These are phyloP conservation scores for Zosterops pallidus DNA, from an alignment of 2,113 vertebrate genomes.

Conservation along the genomic window DNA sequence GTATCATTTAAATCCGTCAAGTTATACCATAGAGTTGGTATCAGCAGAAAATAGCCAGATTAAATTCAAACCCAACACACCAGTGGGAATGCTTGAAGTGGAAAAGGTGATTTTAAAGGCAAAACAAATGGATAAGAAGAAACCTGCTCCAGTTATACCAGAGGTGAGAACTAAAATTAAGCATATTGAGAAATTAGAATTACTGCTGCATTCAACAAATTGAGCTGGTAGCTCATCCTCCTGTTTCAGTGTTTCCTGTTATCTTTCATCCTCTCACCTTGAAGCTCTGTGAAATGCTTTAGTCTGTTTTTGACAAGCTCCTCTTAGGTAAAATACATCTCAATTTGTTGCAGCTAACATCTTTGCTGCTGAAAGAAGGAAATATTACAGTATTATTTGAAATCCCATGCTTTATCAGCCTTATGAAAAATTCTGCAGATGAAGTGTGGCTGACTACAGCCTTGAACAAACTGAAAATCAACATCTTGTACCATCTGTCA, in stretches of 20 bases:
- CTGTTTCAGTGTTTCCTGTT: not conserved
- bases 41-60: conserved; percentile 84
- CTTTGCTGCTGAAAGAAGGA: not conserved
- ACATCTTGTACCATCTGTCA: not conserved
- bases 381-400: not conserved
- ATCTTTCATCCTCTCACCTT: not conserved
- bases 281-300: not conserved
- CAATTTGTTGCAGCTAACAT: not conserved
- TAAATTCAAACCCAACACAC: conserved; percentile 93
- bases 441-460: not conserved
- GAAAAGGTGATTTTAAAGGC: conserved; percentile 90
- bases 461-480: not conserved
- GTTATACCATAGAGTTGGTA: conserved; percentile 89
- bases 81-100: conserved; percentile 89
- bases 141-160: conserved; percentile 84
- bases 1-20: conserved; percentile 93
- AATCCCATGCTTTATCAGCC: not conserved
- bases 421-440: not conserved
- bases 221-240: not conserved
- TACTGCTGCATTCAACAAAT: not conserved
- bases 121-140: conserved; percentile 89
- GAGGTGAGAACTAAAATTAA: conserved; percentile 80
- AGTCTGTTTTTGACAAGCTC: not conserved
- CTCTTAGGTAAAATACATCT: not conserved
- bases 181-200: not conserved